phyloP scores from a whole-genome alignment of 2,888 invertebrate species.

The Drosophila histrio region DNA sequence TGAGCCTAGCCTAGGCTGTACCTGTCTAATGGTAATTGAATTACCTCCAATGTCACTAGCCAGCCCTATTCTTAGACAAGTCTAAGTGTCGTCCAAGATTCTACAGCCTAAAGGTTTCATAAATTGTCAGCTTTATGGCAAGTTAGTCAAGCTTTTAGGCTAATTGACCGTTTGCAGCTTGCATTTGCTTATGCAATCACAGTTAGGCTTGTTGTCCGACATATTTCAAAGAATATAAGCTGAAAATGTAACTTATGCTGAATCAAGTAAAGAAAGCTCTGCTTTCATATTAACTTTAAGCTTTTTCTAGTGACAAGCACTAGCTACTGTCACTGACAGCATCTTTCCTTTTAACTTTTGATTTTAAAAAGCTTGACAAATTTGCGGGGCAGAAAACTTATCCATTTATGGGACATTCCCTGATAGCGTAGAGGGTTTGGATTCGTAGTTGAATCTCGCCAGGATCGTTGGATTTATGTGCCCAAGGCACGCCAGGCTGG shows the following conservation, averaged over 20 bases:
- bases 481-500: slow-evolving; percentile 56
- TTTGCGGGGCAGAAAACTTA: slow-evolving; percentile 36
- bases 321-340: slow-evolving; percentile 2
- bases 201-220: no score
- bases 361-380: slow-evolving; percentile 49
- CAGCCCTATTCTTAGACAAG: slow-evolving; percentile 25
- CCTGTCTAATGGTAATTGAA: slow-evolving; percentile 57
- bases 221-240: no score
- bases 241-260: no score
- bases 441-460: slow-evolving; percentile 31
- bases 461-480: slow-evolving; percentile 72
- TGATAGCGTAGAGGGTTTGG: slow-evolving; percentile 7
- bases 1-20: slow-evolving; percentile 39
- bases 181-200: neutral
- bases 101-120: neutral
- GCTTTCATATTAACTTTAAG: slow-evolving; percentile 13
- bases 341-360: neutral
- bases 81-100: neutral
- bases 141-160: slow-evolving; percentile 29
- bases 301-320: neutral
- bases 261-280: no score
- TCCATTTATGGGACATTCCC: slow-evolving; percentile 43
- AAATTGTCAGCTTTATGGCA: slow-evolving; percentile 12
- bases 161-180: slow-evolving; percentile 12
- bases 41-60: slow-evolving; percentile 38